Evolutionary conservation across 2,888 invertebrate genomes (phyloP).

Genomic region (Terebella lapidaria): DNA sequence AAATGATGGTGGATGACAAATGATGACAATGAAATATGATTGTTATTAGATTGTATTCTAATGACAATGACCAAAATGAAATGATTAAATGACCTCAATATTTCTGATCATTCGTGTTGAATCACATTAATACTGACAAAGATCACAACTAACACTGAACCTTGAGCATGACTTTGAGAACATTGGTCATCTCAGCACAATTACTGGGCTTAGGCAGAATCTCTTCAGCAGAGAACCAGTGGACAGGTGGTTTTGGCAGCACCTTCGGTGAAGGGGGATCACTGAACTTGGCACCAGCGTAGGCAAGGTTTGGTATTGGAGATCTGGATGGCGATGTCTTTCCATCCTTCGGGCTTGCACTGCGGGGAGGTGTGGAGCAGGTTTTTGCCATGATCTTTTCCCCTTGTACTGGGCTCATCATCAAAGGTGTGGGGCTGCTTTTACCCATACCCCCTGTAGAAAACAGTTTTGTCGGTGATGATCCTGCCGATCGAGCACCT

Average conservation of each 20-base stretch:
- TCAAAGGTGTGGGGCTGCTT: too few species aligned
- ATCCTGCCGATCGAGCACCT: too few species aligned
- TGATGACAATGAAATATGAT: not conserved
- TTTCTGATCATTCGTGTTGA: too few species aligned
- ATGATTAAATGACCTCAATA: too few species aligned
- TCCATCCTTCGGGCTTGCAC: not conserved
- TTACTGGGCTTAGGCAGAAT: conserved; percentile 13
- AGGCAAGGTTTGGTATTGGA: conserved; percentile 26
- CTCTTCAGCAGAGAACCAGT: conserved; percentile 62
- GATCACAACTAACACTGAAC: conserved; percentile 30
- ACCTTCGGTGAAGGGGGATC: conserved; percentile 74
- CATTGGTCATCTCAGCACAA: conserved; percentile 37
- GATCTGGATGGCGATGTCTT: not conserved
- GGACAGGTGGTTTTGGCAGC: conserved; percentile 74
- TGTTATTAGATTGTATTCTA: too few species aligned
- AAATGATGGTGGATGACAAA: too few species aligned
- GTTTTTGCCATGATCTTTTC: not conserved
- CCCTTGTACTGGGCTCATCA: too few species aligned
- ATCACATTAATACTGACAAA: too few species aligned
- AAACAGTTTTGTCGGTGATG: too few species aligned
- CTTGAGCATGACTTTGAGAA: conserved; percentile 47
- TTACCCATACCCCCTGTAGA: too few species aligned
- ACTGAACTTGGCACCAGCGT: conserved; percentile 76
- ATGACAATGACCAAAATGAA: too few species aligned
- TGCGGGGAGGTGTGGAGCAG: not conserved